These are phyloP conservation scores for Aythya baeri DNA, from an alignment of 2,113 vertebrate species.

Conservation along the genomic window DNA sequence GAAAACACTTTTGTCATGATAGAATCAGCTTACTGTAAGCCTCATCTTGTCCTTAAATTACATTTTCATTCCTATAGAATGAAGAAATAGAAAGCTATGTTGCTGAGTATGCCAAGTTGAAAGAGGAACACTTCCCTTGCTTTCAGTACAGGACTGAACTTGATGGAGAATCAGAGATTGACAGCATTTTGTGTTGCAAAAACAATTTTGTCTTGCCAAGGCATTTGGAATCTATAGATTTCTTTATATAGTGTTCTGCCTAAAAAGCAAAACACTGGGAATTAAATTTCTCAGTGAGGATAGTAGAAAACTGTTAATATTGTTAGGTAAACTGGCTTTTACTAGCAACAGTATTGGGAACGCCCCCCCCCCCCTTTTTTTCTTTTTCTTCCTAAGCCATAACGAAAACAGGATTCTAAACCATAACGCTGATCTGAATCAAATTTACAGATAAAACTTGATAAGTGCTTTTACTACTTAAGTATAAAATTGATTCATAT, in stretches of 20 bases:
- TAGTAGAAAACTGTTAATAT: neutral
- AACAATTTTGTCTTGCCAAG: neutral
- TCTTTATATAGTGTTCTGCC: neutral
- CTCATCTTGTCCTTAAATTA: conserved; percentile 38
- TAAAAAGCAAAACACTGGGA: neutral
- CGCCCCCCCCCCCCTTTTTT: too few relatives aligned
- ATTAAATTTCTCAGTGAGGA: neutral
- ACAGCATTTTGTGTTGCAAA: too few relatives aligned
- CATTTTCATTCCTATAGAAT: conserved; percentile 19
- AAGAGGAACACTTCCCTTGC: neutral
- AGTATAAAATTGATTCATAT: neutral
- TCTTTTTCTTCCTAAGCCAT: neutral
- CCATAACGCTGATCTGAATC: neutral
- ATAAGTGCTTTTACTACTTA: neutral
- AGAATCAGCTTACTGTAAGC: neutral
- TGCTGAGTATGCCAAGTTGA: conserved; percentile 1
- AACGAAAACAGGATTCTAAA: neutral
- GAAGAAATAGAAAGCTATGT: conserved; percentile 27
- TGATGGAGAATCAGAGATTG: neutral
- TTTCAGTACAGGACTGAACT: conserved; percentile 28
- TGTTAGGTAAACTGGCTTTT: neutral
- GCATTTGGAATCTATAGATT: neutral
- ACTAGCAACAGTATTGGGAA: neutral
- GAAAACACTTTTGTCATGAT: neutral
- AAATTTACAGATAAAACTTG: neutral